A percentile compares a stretch with the other conserved stretches of the same genome.
phyloP scores from a whole-genome alignment of 2,113 vertebrate species.

The Syngnathoides biaculeatus region DNA sequence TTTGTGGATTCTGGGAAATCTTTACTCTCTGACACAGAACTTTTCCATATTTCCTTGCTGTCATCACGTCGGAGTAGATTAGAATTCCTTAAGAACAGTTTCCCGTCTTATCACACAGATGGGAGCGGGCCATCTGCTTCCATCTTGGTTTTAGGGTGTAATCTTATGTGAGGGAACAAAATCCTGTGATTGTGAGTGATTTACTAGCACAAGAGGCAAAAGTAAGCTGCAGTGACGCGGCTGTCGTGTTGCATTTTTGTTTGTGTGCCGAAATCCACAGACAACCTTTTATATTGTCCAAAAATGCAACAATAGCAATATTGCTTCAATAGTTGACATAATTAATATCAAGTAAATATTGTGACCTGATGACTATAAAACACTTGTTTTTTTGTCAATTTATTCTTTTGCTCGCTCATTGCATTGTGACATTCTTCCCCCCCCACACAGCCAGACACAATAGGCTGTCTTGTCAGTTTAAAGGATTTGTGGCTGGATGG shows the following conservation, averaged over 20 bases:
- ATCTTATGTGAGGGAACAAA: conserved; percentile 33
- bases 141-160: conserved; percentile 48
- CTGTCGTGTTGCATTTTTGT: background rate
- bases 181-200: conserved; percentile 32
- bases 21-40: conserved; percentile 1
- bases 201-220: conserved; percentile 23
- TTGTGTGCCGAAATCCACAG: background rate
- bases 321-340: background rate
- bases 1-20: background rate
- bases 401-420: conserved; percentile 15
- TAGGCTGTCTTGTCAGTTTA: conserved; percentile 90
- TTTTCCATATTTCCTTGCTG: conserved; percentile 29
- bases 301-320: background rate
- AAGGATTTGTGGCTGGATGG: conserved; percentile 98
- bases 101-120: conserved; percentile 49
- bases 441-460: conserved; percentile 84
- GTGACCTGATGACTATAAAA: background rate
- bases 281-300: background rate
- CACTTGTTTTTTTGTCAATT: conserved; percentile 10
- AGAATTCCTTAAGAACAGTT: conserved; percentile 50
- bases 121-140: conserved; percentile 45
- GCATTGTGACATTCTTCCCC: conserved; percentile 28
- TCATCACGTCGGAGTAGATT: conserved; percentile 33
- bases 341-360: background rate
- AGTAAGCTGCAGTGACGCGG: conserved; percentile 3